Base-by-base conservation (phyloP, 2,113 vertebrate species). In the Hoplias malabaricus region DNA sequence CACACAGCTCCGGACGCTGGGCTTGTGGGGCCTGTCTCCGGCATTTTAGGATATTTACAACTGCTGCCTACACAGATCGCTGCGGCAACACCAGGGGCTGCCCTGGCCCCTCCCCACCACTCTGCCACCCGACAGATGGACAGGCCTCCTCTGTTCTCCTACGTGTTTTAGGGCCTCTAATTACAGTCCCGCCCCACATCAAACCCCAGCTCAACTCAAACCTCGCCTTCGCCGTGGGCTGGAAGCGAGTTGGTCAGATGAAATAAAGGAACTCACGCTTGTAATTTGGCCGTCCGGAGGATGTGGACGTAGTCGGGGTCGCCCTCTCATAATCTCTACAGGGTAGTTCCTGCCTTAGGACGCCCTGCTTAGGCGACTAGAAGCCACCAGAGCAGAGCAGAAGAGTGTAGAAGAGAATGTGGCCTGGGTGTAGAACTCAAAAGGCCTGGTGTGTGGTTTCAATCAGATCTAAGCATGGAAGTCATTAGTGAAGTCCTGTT, bases 381-480 rank as follows among this genome's bases (percentile, higher is more conserved):
- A 56, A 73, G 23, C 72, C 59, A 76, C 16, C 86, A 71, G 82
- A 65, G 76, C 78, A 82, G 84, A 78, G 74, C 50, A 86, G 53
- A 69, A 19, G 63, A 31, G 33, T 57, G 42, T 16, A 78, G 69
- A 81, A 84, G 83, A 83, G 78, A 82, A 83, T 83, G 36, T 54
- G 59, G 86, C 86, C 67, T 78, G 80, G 38, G 57, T 53, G 86
- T 87, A 86, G 89, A 93, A 90, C 87, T 89, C 92, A 94, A 92
- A 92, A 93, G 92, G 88, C 85, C 83, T 88, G 84, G 86, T 89
- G 90, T 89, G 90, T 95, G 93, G 92, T 95, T 91, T 92, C 93
- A 93, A 93, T 95, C 94, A 94, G 84, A 78, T 69, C 63, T 69
- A 82, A 76, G 88, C 85, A 91, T 92, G 92, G 88, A 89, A 90